Conservation (phyloP, 2,113 vertebrate species). For the Phyllostomus hastatus region DNA sequence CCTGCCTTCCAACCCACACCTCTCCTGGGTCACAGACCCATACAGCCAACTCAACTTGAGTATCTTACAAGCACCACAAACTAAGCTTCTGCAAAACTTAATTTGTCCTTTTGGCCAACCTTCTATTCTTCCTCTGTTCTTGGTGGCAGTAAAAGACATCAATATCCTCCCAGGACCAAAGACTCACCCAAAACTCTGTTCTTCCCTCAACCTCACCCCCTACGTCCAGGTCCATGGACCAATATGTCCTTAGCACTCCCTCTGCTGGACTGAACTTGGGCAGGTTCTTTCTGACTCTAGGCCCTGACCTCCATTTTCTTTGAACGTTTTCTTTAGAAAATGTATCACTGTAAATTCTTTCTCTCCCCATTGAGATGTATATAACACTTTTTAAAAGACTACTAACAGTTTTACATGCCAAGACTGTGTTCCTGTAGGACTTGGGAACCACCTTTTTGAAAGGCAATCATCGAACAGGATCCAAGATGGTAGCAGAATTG, state of each 20-base stretch:
- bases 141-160: background rate
- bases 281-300: background rate
- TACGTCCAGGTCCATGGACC: background rate
- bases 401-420: background rate
- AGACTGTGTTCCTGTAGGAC: background rate
- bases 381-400: background rate
- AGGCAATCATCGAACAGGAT: background rate
- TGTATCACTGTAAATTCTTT: background rate
- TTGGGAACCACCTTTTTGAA: background rate
- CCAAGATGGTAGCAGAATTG: too few species aligned
- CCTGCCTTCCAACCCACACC: background rate
- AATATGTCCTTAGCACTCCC: background rate
- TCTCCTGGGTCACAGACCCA: background rate
- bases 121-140: background rate
- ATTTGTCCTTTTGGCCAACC: background rate
- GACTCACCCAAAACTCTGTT: background rate
- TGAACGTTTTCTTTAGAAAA: background rate
- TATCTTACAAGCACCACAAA: background rate
- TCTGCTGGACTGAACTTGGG: background rate
- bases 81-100: background rate
- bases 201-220: background rate
- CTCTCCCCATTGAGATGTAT: background rate
- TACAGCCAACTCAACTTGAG: background rate
- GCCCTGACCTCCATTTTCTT: background rate
- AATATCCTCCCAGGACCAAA: background rate